Evolutionary conservation across 2,797 vertebrate genomes (phyloP).

Genomic region (Dermochelys coriacea): DNA sequence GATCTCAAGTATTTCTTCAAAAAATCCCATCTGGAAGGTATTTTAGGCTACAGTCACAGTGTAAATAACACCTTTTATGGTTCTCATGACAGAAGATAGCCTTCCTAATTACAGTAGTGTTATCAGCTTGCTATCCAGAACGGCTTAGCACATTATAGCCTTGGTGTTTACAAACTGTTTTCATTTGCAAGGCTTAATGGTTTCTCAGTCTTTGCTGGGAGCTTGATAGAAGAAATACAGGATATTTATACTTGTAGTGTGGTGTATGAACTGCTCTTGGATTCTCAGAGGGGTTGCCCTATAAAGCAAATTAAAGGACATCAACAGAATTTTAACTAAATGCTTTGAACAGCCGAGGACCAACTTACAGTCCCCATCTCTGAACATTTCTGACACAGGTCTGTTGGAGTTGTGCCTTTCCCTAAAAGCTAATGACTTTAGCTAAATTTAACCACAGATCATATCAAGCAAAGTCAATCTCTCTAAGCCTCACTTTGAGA

Average conservation of each 20-base stretch:
- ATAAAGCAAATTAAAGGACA: neutral
- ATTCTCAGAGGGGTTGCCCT: neutral
- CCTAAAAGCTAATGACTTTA: neutral
- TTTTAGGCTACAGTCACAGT: neutral
- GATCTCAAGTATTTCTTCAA: slow-evolving; percentile 48
- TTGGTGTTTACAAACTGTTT: neutral
- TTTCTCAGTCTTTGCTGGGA: neutral
- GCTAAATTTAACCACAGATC: slow-evolving; percentile 16
- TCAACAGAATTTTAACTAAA: neutral
- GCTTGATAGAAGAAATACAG: rapidly evolving
- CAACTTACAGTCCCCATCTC: neutral
- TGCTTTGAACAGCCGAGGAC: neutral
- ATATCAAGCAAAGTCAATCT: slow-evolving; percentile 26
- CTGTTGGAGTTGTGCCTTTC: neutral
- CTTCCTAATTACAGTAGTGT: neutral
- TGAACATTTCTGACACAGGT: rapidly evolving
- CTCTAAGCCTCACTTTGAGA: slow-evolving; percentile 29
- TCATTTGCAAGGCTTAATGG: neutral
- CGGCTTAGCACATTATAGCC: neutral
- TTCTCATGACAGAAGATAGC: neutral
- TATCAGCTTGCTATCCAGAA: neutral
- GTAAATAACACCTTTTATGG: slow-evolving; percentile 64
- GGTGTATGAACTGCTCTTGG: neutral
- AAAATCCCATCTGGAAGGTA: slow-evolving; percentile 27
- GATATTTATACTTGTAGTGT: neutral